Percentiles rank a stretch among this genome's conserved stretches.
Conservation (phyloP, 2,888 invertebrate species). For the Hydrotaea diabolus region DNA sequence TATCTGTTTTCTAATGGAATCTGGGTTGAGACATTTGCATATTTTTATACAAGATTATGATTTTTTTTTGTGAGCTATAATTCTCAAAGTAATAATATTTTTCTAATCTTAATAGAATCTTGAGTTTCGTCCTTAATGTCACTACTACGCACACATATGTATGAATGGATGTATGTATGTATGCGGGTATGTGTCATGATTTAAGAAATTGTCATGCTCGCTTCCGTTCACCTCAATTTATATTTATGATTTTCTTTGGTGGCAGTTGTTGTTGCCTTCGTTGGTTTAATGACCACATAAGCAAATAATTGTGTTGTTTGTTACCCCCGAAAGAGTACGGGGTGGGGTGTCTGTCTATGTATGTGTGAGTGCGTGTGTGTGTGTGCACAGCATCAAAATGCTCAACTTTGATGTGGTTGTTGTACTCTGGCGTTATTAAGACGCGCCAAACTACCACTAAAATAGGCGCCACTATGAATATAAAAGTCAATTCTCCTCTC, state of each 20-base stretch:
- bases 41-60: too few species aligned
- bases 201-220: constrained; percentile 15
- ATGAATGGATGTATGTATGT: background rate
- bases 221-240: constrained; percentile 31
- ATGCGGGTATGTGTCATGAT: background rate
- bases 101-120: constrained; percentile 13
- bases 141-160: background rate
- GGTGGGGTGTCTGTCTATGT: constrained; percentile 41
- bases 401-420: constrained; percentile 26
- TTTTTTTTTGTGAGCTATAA: background rate
- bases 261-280: background rate
- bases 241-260: constrained; percentile 19
- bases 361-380: constrained; percentile 65
- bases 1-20: too few species aligned
- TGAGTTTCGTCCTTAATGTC: background rate
- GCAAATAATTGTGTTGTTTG: constrained; percentile 25
- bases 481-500: constrained; percentile 46
- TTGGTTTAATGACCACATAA: constrained; percentile 48
- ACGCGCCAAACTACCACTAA: constrained; percentile 66
- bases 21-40: too few species aligned
- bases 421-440: constrained; percentile 65
- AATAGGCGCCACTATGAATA: constrained; percentile 63
- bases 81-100: background rate
- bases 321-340: constrained; percentile 31
- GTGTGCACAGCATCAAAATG: constrained; percentile 62